Evolutionary conservation across 2,888 invertebrate genomes (phyloP).

Genomic region (Colostygia pectinataria): DNA sequence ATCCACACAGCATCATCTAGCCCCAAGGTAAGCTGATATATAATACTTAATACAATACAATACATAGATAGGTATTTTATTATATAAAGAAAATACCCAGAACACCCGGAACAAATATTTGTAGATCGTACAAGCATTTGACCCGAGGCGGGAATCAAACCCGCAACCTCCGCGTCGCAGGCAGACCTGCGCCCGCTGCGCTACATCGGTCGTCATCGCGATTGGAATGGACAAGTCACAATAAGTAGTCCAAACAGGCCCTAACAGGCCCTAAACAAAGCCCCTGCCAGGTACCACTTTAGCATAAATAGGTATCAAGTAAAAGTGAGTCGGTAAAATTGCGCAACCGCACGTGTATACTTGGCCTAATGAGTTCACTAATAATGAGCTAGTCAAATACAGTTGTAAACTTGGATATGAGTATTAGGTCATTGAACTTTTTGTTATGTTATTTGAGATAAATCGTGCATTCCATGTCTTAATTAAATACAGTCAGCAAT

Average conservation of each 20-base stretch:
- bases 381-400: slow-evolving; percentile 5
- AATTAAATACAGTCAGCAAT: not conserved
- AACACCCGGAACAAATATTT: too few species aligned
- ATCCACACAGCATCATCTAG: too few species aligned
- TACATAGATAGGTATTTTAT: too few species aligned
- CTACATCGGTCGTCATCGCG: too few species aligned
- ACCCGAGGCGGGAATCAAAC: too few species aligned
- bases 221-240: not conserved
- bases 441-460: slow-evolving; percentile 21
- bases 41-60: too few species aligned
- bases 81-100: too few species aligned
- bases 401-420: slow-evolving; percentile 8
- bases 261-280: slow-evolving; percentile 20
- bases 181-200: too few species aligned
- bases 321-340: slow-evolving; percentile 14
- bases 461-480: not conserved
- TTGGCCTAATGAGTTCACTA: slow-evolving; percentile 14
- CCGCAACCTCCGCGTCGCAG: too few species aligned
- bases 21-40: too few species aligned
- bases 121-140: too few species aligned
- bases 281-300: slow-evolving; percentile 11
- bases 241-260: slow-evolving; percentile 11
- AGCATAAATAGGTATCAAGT: slow-evolving; percentile 14
- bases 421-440: not conserved
- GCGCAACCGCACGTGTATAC: slow-evolving; percentile 15